phyloP scores from a whole-genome alignment of 2,113 vertebrate species.

The Hemiprocne comata region DNA sequence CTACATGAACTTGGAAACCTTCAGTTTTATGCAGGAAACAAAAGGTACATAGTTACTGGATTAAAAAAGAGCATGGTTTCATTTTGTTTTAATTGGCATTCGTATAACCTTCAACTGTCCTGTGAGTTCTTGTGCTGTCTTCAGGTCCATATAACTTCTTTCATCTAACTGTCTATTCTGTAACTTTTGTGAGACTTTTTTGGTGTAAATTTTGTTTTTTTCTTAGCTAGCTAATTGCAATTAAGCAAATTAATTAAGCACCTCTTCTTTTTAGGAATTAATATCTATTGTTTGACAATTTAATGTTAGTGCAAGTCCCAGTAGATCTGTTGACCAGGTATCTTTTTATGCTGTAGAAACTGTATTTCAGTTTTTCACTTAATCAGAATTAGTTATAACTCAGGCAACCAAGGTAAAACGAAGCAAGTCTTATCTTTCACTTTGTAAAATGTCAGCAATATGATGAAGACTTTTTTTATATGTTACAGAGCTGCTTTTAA shows the following conservation, averaged over 20 bases:
- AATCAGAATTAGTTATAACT: constrained; percentile 15
- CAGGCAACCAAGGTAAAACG: not conserved
- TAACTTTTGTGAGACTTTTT: not conserved
- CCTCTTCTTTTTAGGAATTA: not conserved
- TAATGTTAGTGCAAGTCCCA: not conserved
- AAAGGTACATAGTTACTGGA: constrained; percentile 75
- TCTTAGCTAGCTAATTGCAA: not conserved
- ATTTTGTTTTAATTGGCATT: not conserved
- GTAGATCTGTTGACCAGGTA: not conserved
- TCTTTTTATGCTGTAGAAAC: not conserved
- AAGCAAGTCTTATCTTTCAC: constrained; percentile 24
- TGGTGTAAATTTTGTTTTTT: not conserved
- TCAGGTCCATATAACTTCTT: not conserved
- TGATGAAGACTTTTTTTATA: constrained; percentile 9
- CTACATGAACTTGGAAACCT: constrained; percentile 92
- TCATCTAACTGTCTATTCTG: not conserved
- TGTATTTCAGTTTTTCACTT: constrained; percentile 9
- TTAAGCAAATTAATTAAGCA: not conserved
- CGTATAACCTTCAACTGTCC: not conserved
- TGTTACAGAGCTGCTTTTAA: constrained; percentile 84
- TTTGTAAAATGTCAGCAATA: constrained; percentile 46
- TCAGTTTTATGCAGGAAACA: constrained; percentile 84
- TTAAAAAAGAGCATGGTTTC: not conserved
- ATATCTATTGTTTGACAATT: not conserved
- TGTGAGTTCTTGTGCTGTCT: not conserved